Conservation (phyloP, 2,888 invertebrate genomes). For the Clanis bilineata region DNA sequence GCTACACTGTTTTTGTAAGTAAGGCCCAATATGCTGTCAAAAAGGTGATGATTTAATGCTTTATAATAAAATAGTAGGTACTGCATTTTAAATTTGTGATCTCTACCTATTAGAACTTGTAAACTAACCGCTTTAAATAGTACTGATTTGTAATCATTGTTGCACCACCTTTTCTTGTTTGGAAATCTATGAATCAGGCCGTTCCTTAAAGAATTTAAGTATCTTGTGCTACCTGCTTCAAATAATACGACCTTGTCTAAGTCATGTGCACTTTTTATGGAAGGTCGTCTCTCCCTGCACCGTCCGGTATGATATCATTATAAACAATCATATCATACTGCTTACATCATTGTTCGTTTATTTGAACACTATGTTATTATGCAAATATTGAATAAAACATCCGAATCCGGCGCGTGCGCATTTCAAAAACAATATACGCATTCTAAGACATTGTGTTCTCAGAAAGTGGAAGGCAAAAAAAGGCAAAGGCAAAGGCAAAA, state of each 20-base stretch:
- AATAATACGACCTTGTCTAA: not conserved
- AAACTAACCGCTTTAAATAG: too few relatives aligned
- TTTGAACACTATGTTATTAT: conserved; percentile 25
- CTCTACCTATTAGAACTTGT: too few relatives aligned
- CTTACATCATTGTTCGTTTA: conserved; percentile 14
- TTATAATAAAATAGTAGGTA: too few relatives aligned
- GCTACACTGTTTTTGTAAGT: too few relatives aligned
- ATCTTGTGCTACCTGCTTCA: not conserved
- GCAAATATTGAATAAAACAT: conserved; percentile 18
- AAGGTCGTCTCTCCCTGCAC: not conserved
- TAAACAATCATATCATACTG: not conserved
- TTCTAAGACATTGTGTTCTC: not conserved
- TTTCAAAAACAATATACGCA: conserved; percentile 7
- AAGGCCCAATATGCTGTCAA: too few relatives aligned
- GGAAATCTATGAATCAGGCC: not conserved
- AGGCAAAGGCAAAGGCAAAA: too few relatives aligned
- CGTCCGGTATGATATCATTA: not conserved
- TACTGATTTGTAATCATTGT: not conserved
- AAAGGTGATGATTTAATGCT: too few relatives aligned
- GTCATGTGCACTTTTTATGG: not conserved
- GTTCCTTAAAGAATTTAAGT: not conserved
- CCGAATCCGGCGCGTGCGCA: conserved; percentile 13
- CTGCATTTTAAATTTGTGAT: too few relatives aligned
- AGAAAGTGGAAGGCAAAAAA: not conserved
- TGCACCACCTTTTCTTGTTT: not conserved